These are phyloP conservation scores for Hirundo rustica DNA, from an alignment of 2,797 vertebrate species.

Conservation along the genomic window DNA sequence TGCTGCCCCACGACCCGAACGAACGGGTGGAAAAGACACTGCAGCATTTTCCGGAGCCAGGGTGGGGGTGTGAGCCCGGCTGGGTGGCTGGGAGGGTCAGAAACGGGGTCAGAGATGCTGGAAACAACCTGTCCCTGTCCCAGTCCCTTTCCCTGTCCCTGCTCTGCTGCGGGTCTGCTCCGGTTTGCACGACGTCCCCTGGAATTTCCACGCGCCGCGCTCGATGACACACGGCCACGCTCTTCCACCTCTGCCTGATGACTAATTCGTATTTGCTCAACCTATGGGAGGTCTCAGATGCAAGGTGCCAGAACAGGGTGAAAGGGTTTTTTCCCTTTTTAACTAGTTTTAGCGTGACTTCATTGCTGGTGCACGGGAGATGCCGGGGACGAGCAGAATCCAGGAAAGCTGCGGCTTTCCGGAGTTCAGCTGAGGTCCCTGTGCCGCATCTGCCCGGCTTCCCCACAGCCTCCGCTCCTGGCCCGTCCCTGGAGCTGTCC, in stretches of 20 bases:
- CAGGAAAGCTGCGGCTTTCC: background rate
- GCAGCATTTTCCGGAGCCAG: rapidly evolving
- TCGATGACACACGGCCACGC: background rate
- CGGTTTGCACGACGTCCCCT: rapidly evolving
- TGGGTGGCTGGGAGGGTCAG: background rate
- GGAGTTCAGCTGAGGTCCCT: background rate
- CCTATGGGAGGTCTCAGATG: rapidly evolving
- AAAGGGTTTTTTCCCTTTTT: background rate
- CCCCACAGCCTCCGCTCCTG: background rate
- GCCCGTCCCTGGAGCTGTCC: background rate
- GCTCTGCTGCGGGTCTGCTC: background rate
- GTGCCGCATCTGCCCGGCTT: rapidly evolving
- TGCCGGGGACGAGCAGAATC: background rate
- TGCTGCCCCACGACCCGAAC: rapidly evolving
- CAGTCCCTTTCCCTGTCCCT: too few relatives aligned
- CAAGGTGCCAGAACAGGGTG: background rate
- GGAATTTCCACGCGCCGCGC: background rate
- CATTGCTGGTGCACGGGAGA: background rate
- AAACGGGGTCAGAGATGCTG: background rate
- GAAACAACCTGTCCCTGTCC: background rate
- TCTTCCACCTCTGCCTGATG: background rate
- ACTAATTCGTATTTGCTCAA: background rate
- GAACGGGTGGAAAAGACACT: background rate
- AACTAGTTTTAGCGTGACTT: background rate
- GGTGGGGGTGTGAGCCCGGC: rapidly evolving